Base-by-base conservation (phyloP, 2,797 vertebrate species). In the Chromis chromis region DNA sequence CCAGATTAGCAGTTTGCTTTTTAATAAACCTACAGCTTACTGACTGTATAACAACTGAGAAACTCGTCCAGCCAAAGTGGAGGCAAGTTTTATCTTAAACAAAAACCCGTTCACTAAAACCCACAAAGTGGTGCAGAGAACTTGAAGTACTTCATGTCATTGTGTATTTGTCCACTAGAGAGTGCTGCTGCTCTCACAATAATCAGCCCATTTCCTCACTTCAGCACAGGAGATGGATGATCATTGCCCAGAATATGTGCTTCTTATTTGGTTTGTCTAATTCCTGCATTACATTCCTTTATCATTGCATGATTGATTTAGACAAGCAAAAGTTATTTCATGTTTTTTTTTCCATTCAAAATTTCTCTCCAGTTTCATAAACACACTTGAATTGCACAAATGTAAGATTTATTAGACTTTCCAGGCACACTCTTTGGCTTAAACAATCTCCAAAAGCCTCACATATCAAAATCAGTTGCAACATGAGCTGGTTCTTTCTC, bases 81-180 rank as follows among this genome's bases (percentile, higher is more conserved):
- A 42, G 8, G 21, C 21, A 52, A 39, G 7, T 39, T 64, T 64
- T 64, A 24, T 50, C 49, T 24, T 21, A 52, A 14, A 59, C 4
- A 33, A 8, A 66, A 6, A n/a, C 14, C 2, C 6, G 19, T n/a
- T 58, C 10, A 53, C 21, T 0, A 53, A 17, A 36, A 19, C 19
- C 21, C 21, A 21, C 13, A 49, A 27, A 65, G 24, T 64, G 22
- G 4, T 50, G 16, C 1, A n/a, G 5, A 4, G 4, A 53, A 0
- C 19, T 11, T 25, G 44, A 5, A 14, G n/a, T 36, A 0, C 13
- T 40, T 36, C 28, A 16, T 3, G 10, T 69, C 6, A 24, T 74
- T 5, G 6, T 28, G 12, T n/a, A 61, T 65, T 62, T 48, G 33
- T 76, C 87, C 91, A 90, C 81, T 65, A 87, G 91, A 89, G 84